phyloP scores from a whole-genome alignment of 2,113 vertebrate species.

The Pomatorhinus ruficollis region DNA sequence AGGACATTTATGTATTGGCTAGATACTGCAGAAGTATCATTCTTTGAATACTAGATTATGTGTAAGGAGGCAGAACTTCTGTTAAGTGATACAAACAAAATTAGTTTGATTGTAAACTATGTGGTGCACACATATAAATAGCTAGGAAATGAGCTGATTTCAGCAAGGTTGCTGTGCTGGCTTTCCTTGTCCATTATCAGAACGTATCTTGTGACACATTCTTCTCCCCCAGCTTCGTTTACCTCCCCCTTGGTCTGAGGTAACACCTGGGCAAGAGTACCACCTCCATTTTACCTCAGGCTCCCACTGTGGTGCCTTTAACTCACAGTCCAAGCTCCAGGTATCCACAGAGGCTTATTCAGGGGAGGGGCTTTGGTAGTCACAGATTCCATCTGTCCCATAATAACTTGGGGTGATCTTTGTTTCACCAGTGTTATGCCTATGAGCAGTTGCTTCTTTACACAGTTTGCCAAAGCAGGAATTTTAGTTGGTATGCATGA shows the following conservation, averaged over 20 bases:
- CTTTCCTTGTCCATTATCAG: neutral
- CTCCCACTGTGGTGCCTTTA: too few relatives aligned
- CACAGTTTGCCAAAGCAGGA: neutral
- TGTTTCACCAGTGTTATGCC: neutral
- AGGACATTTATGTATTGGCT: neutral
- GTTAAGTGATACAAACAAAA: neutral
- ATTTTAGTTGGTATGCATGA: neutral
- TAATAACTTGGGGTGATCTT: neutral
- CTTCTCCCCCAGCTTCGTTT: neutral
- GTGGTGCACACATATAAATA: neutral
- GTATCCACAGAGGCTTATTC: fast-evolving
- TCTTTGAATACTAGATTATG: neutral
- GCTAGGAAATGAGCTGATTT: neutral
- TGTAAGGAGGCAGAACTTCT: neutral
- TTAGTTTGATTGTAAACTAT: neutral
- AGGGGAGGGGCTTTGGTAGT: neutral
- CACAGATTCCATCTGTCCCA: neutral
- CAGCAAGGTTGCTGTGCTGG: neutral
- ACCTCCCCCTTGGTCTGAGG: fast-evolving
- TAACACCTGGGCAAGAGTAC: neutral
- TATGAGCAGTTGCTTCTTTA: neutral
- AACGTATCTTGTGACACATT: too few relatives aligned
- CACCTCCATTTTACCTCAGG: neutral
- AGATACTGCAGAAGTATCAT: neutral
- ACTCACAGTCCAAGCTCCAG: neutral